Conservation (phyloP, 2,797 vertebrate genomes). For the Scleropages formosus region DNA sequence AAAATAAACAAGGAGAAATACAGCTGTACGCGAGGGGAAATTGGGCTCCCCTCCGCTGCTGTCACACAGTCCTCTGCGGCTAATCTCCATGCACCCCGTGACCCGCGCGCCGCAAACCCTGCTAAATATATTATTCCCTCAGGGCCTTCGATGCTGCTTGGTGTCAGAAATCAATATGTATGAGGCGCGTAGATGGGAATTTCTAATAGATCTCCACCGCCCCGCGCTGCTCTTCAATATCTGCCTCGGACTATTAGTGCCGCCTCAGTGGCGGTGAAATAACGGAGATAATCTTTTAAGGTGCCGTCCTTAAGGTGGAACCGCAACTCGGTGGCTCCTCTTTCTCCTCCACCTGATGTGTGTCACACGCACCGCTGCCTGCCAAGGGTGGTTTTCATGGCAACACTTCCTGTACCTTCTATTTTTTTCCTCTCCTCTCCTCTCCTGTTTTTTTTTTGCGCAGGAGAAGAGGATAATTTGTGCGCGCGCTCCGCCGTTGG, state of each 20-base stretch:
- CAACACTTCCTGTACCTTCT: neutral
- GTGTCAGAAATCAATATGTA: conserved; percentile 99
- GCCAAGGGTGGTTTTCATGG: conserved; percentile 9
- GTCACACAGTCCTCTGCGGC: conserved; percentile 89
- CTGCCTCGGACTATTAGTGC: conserved; percentile 99
- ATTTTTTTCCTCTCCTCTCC: neutral
- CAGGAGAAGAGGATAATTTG: conserved; percentile 1
- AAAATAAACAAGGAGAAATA: conserved; percentile 29
- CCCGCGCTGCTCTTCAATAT: conserved; percentile 99
- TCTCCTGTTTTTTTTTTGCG: neutral
- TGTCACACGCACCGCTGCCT: neutral
- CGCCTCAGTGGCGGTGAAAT: conserved; percentile 99
- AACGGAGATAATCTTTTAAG: conserved; percentile 99
- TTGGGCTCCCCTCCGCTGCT: conserved; percentile 43
- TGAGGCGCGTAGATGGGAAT: conserved; percentile 99
- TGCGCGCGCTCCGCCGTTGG: conserved; percentile 4
- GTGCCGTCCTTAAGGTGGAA: conserved; percentile 98
- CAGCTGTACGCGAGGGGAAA: conserved; percentile 6
- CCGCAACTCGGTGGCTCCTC: conserved; percentile 42
- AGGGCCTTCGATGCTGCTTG: conserved; percentile 99
- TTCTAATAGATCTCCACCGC: conserved; percentile 99
- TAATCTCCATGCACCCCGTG: conserved; percentile 99
- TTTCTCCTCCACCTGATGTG: neutral
- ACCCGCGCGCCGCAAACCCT: conserved; percentile 97
- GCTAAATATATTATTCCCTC: conserved; percentile 99